Evolutionary conservation across 2,888 invertebrate genomes (phyloP).

Genomic region (Cheilosia impressa): DNA sequence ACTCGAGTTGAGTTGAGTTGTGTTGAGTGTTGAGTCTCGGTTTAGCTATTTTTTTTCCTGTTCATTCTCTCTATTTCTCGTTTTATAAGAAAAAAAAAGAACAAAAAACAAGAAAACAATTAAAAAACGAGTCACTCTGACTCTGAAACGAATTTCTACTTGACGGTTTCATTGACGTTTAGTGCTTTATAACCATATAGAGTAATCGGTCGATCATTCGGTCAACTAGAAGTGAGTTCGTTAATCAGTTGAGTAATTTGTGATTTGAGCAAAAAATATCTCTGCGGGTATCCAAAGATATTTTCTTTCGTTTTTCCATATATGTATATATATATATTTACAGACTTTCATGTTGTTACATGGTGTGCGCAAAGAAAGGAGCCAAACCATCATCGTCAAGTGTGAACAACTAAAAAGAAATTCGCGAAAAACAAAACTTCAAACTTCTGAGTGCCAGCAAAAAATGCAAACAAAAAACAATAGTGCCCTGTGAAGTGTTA

Average conservation of each 20-base stretch:
- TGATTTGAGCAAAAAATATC: constrained; percentile 7
- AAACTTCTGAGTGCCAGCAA: neutral
- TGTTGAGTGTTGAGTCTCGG: neutral
- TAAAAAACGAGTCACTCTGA: neutral
- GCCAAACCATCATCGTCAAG: neutral
- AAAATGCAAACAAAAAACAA: neutral
- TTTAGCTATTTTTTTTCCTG: constrained; percentile 3
- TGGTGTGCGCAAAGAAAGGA: constrained; percentile 18
- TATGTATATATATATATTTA: constrained; percentile 10
- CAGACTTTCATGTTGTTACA: neutral
- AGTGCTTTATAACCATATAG: constrained; percentile 49
- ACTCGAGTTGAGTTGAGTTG: neutral
- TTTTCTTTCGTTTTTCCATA: neutral
- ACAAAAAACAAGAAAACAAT: constrained; percentile 1
- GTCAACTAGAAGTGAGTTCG: constrained; percentile 12
- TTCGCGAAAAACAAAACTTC: neutral
- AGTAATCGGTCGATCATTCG: constrained; percentile 43
- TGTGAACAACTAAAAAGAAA: neutral
- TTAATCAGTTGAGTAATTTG: constrained; percentile 17
- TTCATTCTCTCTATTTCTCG: constrained; percentile 11
- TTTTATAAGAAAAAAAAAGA: constrained; percentile 14
- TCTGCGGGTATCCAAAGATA: neutral
- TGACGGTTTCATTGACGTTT: constrained; percentile 42
- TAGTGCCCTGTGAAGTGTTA: neutral
- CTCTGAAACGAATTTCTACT: constrained; percentile 20